These are phyloP conservation scores for Allobates femoralis DNA, from an alignment of 2,797 vertebrate species.

Conservation along the genomic window DNA sequence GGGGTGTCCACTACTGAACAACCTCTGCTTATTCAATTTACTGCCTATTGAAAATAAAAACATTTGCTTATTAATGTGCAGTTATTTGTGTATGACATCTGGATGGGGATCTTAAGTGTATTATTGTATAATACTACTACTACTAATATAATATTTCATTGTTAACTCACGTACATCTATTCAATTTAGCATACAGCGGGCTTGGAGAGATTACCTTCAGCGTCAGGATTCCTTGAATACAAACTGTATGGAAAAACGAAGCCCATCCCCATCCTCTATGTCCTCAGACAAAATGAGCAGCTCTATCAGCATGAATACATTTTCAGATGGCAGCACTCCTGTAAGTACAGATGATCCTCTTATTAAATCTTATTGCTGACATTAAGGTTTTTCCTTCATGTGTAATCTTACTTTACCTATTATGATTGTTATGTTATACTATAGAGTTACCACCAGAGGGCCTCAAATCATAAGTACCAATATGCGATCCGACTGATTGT, in stretches of 20 bases:
- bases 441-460: slow-evolving; percentile 45
- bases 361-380: neutral
- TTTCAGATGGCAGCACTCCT: slow-evolving; percentile 90
- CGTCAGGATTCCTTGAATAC: slow-evolving; percentile 78
- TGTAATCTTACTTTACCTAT: neutral
- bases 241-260: slow-evolving; percentile 80
- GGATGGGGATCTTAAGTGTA: neutral
- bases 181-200: slow-evolving; percentile 86
- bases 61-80: neutral
- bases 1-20: no score
- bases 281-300: slow-evolving; percentile 92
- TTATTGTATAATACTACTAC: neutral
- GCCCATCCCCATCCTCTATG: slow-evolving; percentile 82
- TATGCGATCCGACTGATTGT: neutral
- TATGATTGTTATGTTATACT: neutral
- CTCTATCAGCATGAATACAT: slow-evolving; percentile 92
- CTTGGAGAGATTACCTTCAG: slow-evolving; percentile 87
- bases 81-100: neutral
- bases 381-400: neutral
- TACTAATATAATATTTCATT: neutral
- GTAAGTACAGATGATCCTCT: slow-evolving; percentile 78
- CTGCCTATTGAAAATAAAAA: no score
- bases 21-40: no score
- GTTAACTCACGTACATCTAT: neutral
- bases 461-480: neutral